Percentiles rank a stretch among this genome's conserved stretches.
These are phyloP conservation scores for Zootoca vivipara DNA, from an alignment of 2,113 vertebrate genomes.

Conservation along the genomic window DNA sequence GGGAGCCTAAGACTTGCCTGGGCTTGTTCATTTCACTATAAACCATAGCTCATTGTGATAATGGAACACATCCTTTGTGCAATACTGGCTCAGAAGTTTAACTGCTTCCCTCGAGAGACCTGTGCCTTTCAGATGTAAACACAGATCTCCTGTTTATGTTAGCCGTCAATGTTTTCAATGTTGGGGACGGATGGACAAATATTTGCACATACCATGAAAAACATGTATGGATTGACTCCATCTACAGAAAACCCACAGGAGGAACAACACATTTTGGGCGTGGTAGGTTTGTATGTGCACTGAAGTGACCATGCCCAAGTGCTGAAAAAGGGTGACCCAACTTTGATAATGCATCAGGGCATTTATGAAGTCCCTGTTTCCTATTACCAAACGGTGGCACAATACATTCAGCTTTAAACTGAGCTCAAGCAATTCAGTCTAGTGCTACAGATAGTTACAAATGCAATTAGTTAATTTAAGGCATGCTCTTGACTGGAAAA, in stretches of 20 bases:
- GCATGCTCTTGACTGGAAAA: constrained; percentile 62
- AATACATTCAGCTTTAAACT: constrained; percentile 42
- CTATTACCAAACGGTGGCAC: background rate
- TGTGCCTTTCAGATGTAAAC: background rate
- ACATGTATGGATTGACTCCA: background rate
- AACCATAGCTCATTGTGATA: background rate
- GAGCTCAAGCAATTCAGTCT: constrained; percentile 38
- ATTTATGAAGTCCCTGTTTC: background rate
- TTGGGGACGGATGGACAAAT: too few species aligned
- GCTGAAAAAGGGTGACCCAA: background rate
- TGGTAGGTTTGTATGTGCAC: background rate
- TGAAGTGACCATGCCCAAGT: background rate
- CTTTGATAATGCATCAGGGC: background rate
- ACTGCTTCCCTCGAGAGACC: background rate
- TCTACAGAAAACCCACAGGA: background rate
- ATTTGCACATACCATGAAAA: background rate
- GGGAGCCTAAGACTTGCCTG: background rate
- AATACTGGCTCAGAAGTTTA: background rate
- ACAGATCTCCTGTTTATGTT: background rate
- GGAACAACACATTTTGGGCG: background rate
- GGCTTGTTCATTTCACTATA: too few species aligned
- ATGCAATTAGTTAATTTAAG: constrained; percentile 65
- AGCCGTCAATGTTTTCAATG: background rate
- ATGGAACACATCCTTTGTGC: background rate
- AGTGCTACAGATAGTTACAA: constrained; percentile 45